These are phyloP conservation scores for Heterotilapia buettikoferi DNA, from an alignment of 2,113 vertebrate genomes.

Conservation along the genomic window DNA sequence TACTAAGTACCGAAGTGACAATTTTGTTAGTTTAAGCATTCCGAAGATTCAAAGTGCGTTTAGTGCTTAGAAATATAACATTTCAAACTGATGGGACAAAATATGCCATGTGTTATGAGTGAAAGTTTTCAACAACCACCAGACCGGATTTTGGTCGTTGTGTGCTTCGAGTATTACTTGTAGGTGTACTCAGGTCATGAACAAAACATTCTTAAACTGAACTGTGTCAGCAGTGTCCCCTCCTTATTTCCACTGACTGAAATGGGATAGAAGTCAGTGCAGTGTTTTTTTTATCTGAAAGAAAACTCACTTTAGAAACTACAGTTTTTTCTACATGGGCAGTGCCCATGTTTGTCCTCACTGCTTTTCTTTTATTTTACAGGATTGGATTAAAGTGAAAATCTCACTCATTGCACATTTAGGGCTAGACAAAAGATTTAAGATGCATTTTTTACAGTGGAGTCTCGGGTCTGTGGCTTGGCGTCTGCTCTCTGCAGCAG, in stretches of 20 bases:
- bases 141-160: background rate
- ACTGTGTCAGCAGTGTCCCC: background rate
- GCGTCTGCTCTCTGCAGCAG: slow-evolving; percentile 37
- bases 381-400: background rate
- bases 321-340: background rate
- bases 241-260: background rate
- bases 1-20: accelerated
- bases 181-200: background rate
- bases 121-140: background rate
- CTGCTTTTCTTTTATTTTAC: background rate
- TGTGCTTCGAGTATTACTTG: background rate
- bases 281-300: background rate
- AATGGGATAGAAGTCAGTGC: background rate
- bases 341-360: background rate
- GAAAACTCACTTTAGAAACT: background rate
- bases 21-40: background rate
- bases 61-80: background rate
- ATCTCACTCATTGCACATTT: background rate
- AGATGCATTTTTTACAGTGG: slow-evolving; percentile 42
- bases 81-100: background rate
- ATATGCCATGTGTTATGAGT: background rate
- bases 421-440: background rate
- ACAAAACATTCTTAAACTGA: background rate
- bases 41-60: background rate
- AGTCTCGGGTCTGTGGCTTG: slow-evolving; percentile 35